Percentiles rank a stretch among this genome's conserved stretches.
Conservation (phyloP, 2,113 vertebrate species). For the Thymallus thymallus region DNA sequence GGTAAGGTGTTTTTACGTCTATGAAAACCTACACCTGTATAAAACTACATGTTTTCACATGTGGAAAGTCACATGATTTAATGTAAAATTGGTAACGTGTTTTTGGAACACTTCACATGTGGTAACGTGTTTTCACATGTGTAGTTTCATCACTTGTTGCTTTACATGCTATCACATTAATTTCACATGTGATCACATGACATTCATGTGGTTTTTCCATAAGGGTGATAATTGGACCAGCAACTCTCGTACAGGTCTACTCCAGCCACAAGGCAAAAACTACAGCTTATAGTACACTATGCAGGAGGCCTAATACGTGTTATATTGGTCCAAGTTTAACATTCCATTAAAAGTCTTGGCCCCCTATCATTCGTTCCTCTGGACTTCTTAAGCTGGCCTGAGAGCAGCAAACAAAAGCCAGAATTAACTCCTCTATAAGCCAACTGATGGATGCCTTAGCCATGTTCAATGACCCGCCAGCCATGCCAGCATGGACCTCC, state of each 20-base stretch:
- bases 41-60: too few species aligned
- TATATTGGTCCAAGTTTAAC: background rate
- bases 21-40: background rate
- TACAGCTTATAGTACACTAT: background rate
- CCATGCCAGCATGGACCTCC: background rate
- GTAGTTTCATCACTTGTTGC: too few species aligned
- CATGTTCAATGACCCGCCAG: background rate
- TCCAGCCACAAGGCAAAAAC: background rate
- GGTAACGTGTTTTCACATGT: too few species aligned
- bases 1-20: background rate
- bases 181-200: too few species aligned
- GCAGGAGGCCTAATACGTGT: background rate
- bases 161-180: too few species aligned
- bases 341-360: background rate
- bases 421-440: constrained; percentile 2
- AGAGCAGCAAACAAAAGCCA: background rate
- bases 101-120: too few species aligned
- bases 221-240: background rate
- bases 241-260: background rate
- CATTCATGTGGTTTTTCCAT: too few species aligned
- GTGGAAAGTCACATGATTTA: too few species aligned
- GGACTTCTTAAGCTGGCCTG: background rate
- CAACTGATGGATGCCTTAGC: background rate
- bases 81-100: too few species aligned
- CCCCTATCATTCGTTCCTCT: background rate